Base-by-base conservation (phyloP, 2,797 vertebrate species). In the Toxotes lorentzi region DNA sequence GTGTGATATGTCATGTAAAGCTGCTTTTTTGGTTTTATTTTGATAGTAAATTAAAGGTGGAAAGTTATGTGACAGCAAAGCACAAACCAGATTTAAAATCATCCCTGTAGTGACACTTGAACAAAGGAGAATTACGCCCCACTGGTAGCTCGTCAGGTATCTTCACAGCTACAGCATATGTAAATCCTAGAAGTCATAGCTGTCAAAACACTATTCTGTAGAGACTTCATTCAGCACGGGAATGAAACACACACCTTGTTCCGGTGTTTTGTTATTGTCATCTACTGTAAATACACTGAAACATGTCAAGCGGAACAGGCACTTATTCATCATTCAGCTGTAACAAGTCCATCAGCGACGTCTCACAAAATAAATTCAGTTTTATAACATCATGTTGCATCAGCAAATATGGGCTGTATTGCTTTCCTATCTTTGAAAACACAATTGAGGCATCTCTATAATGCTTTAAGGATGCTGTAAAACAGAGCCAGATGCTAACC, bases 111-210 rank as follows among this genome's bases (percentile, higher is more conserved):
- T 70, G 66, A 43, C 68, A 71, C 59, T 51, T 69, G 51, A 83
- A 88, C 78, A 90, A 86, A 82, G 58, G 48, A 71, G 82, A 90
- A 87, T 85, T 78, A 81, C 71, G 75, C 70, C 77, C 77, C 56
- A 61, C 78, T 50, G 75, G 68, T 84, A 64, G 19, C 74, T 80
- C 73, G 61, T 85, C 81, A 78, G 72, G 67, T 34, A 59, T 85
- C 73, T 81, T 86, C 76, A 81, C 70, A 79, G 59, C 50, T 45
- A 27, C 41, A 7, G 81, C 40, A 41, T 70, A 88, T 85, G 88
- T 85, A 92, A 92, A 91, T 89, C 87, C 86, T 84, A 56, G 57
- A 81, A 83, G 84, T 91, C 88, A 86, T 19, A 83, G 75, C 81
- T 89, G 86, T 91, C 86, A 90, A 82, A 86, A 83, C 53, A 62